Conservation (phyloP, 92 coral and sea anemone genomes). For the Galaxea fascicularis region DNA sequence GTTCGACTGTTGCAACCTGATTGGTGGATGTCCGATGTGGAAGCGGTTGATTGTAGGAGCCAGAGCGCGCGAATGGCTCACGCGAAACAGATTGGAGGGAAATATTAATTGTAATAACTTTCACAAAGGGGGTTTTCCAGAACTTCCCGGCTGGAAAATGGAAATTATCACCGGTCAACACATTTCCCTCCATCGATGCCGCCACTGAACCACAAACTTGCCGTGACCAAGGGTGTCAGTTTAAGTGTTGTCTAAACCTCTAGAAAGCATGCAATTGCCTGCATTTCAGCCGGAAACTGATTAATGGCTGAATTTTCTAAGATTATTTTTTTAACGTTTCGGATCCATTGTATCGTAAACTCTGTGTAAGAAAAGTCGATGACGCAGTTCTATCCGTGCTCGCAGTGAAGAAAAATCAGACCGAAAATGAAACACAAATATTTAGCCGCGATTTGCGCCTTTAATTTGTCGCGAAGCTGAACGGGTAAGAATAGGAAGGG, state of each 20-base stretch:
- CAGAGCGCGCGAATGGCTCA: constrained; percentile 30
- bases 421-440: neutral
- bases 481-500: neutral
- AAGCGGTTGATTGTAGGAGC: constrained; percentile 45
- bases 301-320: neutral
- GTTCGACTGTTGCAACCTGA: constrained; percentile 60
- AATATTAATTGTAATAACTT: constrained; percentile 44
- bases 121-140: constrained; percentile 40
- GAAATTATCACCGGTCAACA: neutral
- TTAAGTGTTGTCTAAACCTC: neutral
- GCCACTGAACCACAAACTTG: neutral
- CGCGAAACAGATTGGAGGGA: constrained; percentile 49
- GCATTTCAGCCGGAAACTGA: constrained; percentile 3
- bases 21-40: constrained; percentile 63
- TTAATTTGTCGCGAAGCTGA: neutral
- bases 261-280: constrained; percentile 5
- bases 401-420: neutral
- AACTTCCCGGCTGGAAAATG: constrained; percentile 44
- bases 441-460: neutral
- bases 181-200: neutral
- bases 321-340: neutral
- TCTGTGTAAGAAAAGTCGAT: neutral
- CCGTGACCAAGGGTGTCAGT: constrained; percentile 15
- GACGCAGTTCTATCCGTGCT: neutral
- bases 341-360: neutral